Evolutionary conservation across 1,140 invertebrate genomes (phyloP).

Genomic region (Adelges cooleyi): DNA sequence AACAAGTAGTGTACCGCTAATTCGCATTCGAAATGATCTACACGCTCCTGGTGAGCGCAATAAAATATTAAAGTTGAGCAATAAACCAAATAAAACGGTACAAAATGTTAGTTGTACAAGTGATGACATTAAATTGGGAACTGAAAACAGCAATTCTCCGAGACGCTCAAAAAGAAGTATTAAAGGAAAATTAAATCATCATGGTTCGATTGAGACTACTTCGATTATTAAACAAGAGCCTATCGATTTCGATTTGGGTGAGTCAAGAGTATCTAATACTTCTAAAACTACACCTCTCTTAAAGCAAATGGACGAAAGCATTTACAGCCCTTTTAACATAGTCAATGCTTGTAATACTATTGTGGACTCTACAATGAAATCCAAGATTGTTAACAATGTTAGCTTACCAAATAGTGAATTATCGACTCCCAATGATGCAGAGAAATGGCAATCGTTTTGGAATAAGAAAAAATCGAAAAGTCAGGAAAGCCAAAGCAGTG

Average conservation of each 20-base stretch:
- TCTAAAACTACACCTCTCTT: background rate
- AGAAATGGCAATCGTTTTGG: slow-evolving; percentile 1
- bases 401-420: background rate
- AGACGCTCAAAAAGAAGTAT: background rate
- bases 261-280: background rate
- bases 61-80: too few relatives aligned
- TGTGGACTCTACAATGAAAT: background rate
- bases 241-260: background rate
- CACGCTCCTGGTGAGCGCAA: background rate
- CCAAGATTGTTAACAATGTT: background rate
- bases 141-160: background rate
- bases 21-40: background rate
- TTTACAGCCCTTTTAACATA: background rate
- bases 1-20: background rate
- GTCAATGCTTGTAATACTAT: background rate
- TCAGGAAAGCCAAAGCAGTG: background rate
- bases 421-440: background rate
- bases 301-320: background rate
- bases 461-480: background rate
- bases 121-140: too few relatives aligned
- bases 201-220: too few relatives aligned
- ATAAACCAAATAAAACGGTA: too few relatives aligned
- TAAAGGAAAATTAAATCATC: too few relatives aligned
- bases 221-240: background rate
- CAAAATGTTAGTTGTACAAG: too few relatives aligned